Evolutionary conservation across 2,797 vertebrate genomes (phyloP).

Genomic region (Characodon lateralis): DNA sequence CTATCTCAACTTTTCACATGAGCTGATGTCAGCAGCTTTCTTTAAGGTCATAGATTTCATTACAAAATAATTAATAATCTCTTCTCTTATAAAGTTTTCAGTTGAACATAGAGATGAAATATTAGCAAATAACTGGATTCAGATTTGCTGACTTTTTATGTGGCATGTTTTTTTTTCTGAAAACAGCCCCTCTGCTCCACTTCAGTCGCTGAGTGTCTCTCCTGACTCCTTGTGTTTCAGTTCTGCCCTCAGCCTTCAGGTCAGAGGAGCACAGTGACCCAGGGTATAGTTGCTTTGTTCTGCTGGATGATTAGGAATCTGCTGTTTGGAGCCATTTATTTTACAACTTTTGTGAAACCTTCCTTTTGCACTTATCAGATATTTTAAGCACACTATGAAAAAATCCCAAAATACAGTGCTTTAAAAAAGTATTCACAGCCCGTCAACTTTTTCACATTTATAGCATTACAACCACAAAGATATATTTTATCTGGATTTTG

Average conservation of each 20-base stretch:
- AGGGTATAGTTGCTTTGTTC: background rate
- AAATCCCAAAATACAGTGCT: background rate
- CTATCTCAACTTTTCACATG: background rate
- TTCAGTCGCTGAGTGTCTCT: background rate
- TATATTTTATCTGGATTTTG: too few relatives aligned
- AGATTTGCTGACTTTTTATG: too few relatives aligned
- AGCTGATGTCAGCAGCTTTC: background rate
- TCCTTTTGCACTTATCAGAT: background rate
- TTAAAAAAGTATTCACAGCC: background rate
- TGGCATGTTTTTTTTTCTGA: background rate
- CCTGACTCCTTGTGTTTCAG: background rate
- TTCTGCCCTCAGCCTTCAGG: background rate
- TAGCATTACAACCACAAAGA: too few relatives aligned
- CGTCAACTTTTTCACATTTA: too few relatives aligned
- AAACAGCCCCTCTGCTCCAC: background rate
- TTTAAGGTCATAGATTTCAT: background rate
- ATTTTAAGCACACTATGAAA: background rate
- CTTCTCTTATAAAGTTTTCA: background rate
- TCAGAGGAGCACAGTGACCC: conserved; percentile 1
- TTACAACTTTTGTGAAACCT: background rate
- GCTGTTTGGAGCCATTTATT: too few relatives aligned
- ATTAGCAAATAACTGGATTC: background rate
- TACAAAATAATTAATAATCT: background rate
- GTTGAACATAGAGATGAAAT: background rate
- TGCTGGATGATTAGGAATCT: background rate